A percentile compares a stretch with the other conserved stretches of the same genome.
These are phyloP conservation scores for Rugalucina vietnamica DNA, from an alignment of 2,888 invertebrate species.

Conservation along the genomic window DNA sequence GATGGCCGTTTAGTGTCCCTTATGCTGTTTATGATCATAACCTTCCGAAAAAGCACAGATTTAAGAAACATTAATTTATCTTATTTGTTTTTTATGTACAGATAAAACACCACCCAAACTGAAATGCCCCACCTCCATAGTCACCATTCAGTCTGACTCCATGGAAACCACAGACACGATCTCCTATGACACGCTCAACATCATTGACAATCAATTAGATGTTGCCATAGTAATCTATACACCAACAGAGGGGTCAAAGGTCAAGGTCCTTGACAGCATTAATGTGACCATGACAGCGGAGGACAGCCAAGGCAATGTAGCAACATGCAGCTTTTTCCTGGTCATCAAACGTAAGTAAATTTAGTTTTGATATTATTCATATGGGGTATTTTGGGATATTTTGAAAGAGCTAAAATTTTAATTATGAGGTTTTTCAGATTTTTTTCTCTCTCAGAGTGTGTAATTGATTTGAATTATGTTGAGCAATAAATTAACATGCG, in stretches of 20 bases:
- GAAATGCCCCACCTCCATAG: conserved; percentile 58
- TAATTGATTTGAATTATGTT: too few relatives aligned
- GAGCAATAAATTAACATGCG: too few relatives aligned
- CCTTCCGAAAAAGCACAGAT: too few relatives aligned
- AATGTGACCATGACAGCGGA: conserved; percentile 63
- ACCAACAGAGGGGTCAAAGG: conserved; percentile 32
- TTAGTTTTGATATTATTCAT: too few relatives aligned
- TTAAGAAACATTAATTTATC: too few relatives aligned
- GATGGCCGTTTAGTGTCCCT: too few relatives aligned
- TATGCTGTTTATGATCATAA: too few relatives aligned
- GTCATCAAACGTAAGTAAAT: conserved; percentile 68
- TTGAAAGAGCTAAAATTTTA: too few relatives aligned
- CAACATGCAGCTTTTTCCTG: conserved; percentile 67
- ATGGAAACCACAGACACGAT: conserved; percentile 11
- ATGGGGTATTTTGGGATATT: too few relatives aligned
- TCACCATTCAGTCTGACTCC: conserved; percentile 21
- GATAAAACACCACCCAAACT: conserved; percentile 69
- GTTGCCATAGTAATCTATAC: conserved; percentile 26
- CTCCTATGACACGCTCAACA: conserved; percentile 11
- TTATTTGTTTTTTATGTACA: conserved; percentile 34
- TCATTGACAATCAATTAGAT: not conserved
- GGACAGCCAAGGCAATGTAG: conserved; percentile 64
- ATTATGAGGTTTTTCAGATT: too few relatives aligned
- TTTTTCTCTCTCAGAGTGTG: too few relatives aligned
- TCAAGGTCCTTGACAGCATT: conserved; percentile 43